Conservation (phyloP, 2,797 vertebrate genomes). For the Ctenosaura bakeri region DNA sequence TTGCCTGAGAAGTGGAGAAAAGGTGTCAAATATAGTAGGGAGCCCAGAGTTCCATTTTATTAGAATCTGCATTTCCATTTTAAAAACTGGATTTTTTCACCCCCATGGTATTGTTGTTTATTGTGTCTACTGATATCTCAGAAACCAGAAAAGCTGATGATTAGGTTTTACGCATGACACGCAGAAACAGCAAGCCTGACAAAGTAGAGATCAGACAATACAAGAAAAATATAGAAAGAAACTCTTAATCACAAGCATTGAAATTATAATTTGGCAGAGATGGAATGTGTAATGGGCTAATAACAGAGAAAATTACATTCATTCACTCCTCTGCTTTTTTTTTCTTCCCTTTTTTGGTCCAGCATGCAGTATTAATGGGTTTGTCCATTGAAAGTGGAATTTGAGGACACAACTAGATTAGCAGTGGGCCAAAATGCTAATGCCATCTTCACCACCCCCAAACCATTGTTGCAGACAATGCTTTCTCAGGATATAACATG, state of each 20-base stretch:
- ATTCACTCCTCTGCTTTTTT: background rate
- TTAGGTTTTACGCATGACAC: background rate
- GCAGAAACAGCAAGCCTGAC: background rate
- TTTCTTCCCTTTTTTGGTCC: background rate
- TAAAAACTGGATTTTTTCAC: background rate
- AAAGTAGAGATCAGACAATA: background rate
- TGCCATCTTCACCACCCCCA: background rate
- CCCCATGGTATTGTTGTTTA: background rate
- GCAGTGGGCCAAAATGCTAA: background rate
- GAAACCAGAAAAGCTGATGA: background rate
- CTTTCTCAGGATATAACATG: too few relatives aligned
- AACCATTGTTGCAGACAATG: too few relatives aligned
- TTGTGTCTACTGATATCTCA: background rate
- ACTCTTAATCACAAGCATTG: background rate
- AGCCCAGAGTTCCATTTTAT: background rate
- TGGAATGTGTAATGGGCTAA: background rate
- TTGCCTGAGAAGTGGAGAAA: background rate
- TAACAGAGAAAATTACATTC: background rate
- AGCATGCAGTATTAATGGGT: background rate
- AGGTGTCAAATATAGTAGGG: too few relatives aligned
- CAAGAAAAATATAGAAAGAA: background rate
- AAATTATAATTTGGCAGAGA: background rate
- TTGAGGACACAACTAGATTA: background rate
- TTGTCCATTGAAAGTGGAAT: background rate
- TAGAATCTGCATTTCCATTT: background rate